A percentile compares a stretch with the other conserved stretches of the same genome.
phyloP scores from a whole-genome alignment of 1,140 invertebrate species.

The Zaprionus kolodkinae region DNA sequence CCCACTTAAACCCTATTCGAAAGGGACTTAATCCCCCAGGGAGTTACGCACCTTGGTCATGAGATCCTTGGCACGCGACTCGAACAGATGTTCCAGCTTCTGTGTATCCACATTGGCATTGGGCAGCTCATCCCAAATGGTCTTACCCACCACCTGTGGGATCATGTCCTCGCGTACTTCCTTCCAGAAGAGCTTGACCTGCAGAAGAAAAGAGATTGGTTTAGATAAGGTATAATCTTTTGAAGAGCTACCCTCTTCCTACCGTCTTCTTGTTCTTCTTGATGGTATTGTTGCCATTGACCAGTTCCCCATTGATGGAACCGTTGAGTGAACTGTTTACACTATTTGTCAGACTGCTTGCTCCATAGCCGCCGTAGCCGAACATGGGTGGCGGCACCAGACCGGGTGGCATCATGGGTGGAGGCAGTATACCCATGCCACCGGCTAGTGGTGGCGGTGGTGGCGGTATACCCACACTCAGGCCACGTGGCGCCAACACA shows the following conservation, averaged over 20 bases:
- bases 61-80: conserved; percentile 97
- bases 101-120: conserved; percentile 94
- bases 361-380: conserved; percentile 68
- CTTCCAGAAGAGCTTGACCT: conserved; percentile 98
- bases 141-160: conserved; percentile 88
- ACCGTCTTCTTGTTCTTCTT: conserved; percentile 98
- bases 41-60: conserved; percentile 91
- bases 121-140: conserved; percentile 97
- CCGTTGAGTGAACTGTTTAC: conserved; percentile 82
- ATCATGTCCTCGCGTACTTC: conserved; percentile 94
- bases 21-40: conserved; percentile 1
- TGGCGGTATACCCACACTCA: conserved; percentile 88
- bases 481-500: conserved; percentile 86
- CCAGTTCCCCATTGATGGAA: conserved; percentile 79
- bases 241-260: background rate
- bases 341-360: conserved; percentile 73
- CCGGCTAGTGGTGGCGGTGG: conserved; percentile 87
- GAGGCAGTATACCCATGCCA: conserved; percentile 76
- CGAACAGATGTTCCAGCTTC: conserved; percentile 98
- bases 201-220: background rate
- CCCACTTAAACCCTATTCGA: background rate
- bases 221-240: background rate
- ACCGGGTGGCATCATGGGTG: conserved; percentile 83
- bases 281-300: conserved; percentile 84
- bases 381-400: conserved; percentile 84